A percentile compares a stretch with the other conserved stretches of the same genome.
Evolutionary conservation across 2,888 invertebrate species (phyloP).

Genomic region (Ryuthela nishihirai): DNA sequence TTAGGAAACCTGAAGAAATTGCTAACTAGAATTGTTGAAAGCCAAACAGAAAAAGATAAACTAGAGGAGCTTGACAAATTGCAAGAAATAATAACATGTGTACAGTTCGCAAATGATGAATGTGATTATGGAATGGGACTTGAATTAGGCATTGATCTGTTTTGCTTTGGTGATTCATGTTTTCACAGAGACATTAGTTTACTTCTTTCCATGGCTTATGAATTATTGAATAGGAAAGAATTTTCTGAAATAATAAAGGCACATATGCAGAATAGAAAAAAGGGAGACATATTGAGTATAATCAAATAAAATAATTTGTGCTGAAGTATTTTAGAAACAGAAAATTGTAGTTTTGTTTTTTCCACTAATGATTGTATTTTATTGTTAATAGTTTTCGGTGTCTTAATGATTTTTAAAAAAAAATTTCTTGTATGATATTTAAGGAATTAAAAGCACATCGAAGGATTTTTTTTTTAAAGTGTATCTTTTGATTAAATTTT

Average conservation of each 20-base stretch:
- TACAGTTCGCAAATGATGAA: slow-evolving; percentile 88
- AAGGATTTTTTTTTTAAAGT: no score
- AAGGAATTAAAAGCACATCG: no score
- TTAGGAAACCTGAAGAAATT: slow-evolving; percentile 65
- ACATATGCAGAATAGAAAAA: slow-evolving; percentile 66
- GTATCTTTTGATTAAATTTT: no score
- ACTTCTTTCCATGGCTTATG: slow-evolving; percentile 70
- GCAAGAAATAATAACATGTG: slow-evolving; percentile 75
- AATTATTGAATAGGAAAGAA: slow-evolving; percentile 65
- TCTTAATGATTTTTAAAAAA: no score
- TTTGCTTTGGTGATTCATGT: slow-evolving; percentile 67
- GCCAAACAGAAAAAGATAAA: slow-evolving; percentile 58
- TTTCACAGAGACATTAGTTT: slow-evolving; percentile 64
- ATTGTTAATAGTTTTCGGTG: no score
- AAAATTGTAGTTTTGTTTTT: no score
- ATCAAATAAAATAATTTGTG: no score
- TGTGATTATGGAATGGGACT: slow-evolving; percentile 91
- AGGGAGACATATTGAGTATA: slow-evolving; percentile 2
- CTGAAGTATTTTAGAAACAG: no score
- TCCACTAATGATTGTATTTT: no score
- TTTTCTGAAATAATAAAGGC: slow-evolving; percentile 70
- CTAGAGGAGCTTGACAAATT: slow-evolving; percentile 63
- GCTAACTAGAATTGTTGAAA: slow-evolving; percentile 59
- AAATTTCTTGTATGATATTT: no score
- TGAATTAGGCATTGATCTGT: slow-evolving; percentile 81